Conservation (phyloP, 2,888 invertebrate species). For the Holacanthella duospinosa region DNA sequence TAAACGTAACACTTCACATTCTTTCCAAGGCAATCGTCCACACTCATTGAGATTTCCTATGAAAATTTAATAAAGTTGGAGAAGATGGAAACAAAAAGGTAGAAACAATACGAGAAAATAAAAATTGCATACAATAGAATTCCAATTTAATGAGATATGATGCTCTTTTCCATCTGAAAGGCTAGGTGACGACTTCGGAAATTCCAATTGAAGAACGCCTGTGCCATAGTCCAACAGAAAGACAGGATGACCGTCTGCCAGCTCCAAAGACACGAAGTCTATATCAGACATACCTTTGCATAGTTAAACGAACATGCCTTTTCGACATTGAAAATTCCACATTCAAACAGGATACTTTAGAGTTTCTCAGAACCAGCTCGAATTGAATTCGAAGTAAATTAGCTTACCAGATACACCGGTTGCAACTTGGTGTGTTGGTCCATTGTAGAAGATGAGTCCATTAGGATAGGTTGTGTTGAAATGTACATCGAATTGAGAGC, state of each 20-base stretch:
- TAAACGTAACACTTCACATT: constrained; percentile 26
- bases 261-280: constrained; percentile 84
- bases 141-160: constrained; percentile 65
- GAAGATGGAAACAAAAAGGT: not conserved
- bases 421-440: constrained; percentile 49
- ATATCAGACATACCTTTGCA: too few species aligned
- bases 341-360: too few species aligned
- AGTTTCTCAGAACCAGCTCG: not conserved
- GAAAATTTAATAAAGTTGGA: not conserved
- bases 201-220: constrained; percentile 60
- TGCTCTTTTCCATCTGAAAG: constrained; percentile 78
- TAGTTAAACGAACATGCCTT: too few species aligned
- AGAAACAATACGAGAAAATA: not conserved
- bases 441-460: constrained; percentile 82
- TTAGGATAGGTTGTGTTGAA: constrained; percentile 63
- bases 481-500: constrained; percentile 68
- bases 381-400: not conserved
- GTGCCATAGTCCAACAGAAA: constrained; percentile 79
- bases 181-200: constrained; percentile 51
- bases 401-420: constrained; percentile 25
- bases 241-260: constrained; percentile 69
- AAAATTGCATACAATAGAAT: constrained; percentile 8
- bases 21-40: constrained; percentile 31
- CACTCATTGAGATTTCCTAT: constrained; percentile 29
- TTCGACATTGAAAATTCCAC: too few species aligned